These are phyloP conservation scores for Sebastes glaucus DNA, from an alignment of 2,797 vertebrate species.

Conservation along the genomic window DNA sequence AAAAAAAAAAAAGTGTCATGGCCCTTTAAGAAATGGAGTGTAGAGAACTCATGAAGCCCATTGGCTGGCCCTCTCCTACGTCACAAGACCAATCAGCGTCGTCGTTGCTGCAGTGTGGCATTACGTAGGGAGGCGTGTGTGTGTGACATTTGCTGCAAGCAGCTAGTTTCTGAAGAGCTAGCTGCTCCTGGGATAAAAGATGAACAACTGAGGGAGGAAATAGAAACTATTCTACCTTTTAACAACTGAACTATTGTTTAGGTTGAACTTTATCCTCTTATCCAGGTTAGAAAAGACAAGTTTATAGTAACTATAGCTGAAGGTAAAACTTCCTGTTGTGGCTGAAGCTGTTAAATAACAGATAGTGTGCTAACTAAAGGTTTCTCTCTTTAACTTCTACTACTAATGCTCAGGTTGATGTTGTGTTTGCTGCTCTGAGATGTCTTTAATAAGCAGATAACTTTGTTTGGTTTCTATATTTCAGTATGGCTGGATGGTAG, in stretches of 20 bases:
- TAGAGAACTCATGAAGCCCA: background rate
- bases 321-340: constrained; percentile 46
- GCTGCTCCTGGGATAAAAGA: constrained; percentile 22
- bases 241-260: background rate
- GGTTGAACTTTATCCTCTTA: background rate
- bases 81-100: constrained; percentile 60
- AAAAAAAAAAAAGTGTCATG: background rate
- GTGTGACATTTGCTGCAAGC: constrained; percentile 81
- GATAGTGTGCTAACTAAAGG: constrained; percentile 41
- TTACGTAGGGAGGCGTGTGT: constrained; percentile 74
- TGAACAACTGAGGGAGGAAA: constrained; percentile 24
- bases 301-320: constrained; percentile 17
- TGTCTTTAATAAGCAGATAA: background rate
- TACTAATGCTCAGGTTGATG: constrained; percentile 24
- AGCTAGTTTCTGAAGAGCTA: constrained; percentile 62
- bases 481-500: constrained; percentile 13
- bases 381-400: constrained; percentile 45
- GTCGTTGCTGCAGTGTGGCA: constrained; percentile 50
- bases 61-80: constrained; percentile 15
- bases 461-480: background rate
- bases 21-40: background rate
- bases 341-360: constrained; percentile 12
- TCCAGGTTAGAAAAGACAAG: background rate
- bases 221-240: constrained; percentile 1
- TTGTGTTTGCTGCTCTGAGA: background rate